A percentile compares a stretch with the other conserved stretches of the same genome.
phyloP scores from a whole-genome alignment of 2,888 invertebrate genomes.

The Andrena bucephala region DNA sequence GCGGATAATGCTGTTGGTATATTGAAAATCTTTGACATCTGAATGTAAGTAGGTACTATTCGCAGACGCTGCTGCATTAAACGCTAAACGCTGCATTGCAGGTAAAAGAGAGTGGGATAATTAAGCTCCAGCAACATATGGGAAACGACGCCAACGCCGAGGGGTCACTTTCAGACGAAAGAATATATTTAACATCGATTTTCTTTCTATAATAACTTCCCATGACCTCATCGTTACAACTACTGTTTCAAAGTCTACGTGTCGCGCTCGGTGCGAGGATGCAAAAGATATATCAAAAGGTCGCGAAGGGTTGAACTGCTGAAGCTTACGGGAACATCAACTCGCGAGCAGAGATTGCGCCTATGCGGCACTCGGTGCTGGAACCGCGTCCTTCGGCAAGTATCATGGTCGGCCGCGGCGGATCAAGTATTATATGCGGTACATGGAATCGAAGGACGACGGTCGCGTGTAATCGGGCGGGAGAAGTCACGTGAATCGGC shows the following conservation, averaged over 20 bases:
- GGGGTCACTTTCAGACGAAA: too few relatives aligned
- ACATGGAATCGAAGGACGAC: slow-evolving; percentile 35
- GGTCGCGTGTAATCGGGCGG: slow-evolving; percentile 32
- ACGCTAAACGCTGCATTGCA: too few relatives aligned
- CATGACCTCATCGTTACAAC: too few relatives aligned
- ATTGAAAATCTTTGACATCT: not conserved
- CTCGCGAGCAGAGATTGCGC: not conserved
- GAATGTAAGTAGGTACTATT: not conserved
- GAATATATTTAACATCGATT: too few relatives aligned
- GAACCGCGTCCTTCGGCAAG: slow-evolving; percentile 15
- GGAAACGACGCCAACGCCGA: too few relatives aligned
- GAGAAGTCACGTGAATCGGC: slow-evolving; percentile 21
- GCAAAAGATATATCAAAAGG: not conserved
- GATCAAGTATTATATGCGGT: not conserved
- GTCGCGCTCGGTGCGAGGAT: too few relatives aligned
- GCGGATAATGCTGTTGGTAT: not conserved
- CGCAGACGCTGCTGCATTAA: too few relatives aligned
- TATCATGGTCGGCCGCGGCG: slow-evolving; percentile 20
- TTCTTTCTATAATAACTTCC: too few relatives aligned
- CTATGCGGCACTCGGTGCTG: not conserved
- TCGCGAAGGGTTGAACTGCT: not conserved
- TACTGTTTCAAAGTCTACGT: too few relatives aligned
- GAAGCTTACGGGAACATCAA: not conserved
- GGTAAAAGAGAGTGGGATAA: too few relatives aligned
- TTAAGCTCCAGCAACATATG: too few relatives aligned